These are phyloP conservation scores for Thalassaphorura encarpata DNA, from an alignment of 1,140 invertebrate genomes.

Conservation along the genomic window DNA sequence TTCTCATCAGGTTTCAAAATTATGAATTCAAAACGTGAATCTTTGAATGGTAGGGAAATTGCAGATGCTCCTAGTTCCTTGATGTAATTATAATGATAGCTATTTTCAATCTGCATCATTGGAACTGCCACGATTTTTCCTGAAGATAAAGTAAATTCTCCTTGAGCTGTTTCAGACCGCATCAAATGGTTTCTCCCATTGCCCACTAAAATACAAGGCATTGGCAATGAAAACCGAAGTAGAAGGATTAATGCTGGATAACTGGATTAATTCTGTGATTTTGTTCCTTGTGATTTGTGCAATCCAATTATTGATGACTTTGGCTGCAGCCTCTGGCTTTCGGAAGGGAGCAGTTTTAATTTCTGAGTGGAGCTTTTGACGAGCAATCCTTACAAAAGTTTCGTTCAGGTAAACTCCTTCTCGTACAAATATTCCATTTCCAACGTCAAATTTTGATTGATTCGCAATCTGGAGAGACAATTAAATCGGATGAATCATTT, in stretches of 20 bases:
- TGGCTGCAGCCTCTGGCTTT: neutral
- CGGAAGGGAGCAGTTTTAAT: conserved; percentile 1
- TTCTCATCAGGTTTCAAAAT: conserved; percentile 14
- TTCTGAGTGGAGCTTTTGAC: neutral
- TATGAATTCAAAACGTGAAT: conserved; percentile 17
- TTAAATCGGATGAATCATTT: neutral
- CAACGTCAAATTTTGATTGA: conserved; percentile 13
- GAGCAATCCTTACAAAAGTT: conserved; percentile 4
- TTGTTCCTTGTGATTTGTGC: neutral
- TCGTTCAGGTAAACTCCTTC: neutral
- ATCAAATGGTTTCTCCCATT: conserved; percentile 18
- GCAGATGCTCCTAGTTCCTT: conserved; percentile 10
- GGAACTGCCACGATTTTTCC: neutral
- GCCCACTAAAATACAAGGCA: conserved; percentile 16
- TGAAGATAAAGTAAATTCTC: neutral
- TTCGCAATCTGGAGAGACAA: neutral
- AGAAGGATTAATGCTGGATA: neutral
- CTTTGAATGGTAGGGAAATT: conserved; percentile 20
- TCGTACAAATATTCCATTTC: conserved; percentile 14
- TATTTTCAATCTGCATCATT: conserved; percentile 19
- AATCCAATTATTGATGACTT: conserved; percentile 16
- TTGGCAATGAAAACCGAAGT: conserved; percentile 11
- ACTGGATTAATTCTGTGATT: conserved; percentile 9
- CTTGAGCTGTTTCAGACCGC: neutral
- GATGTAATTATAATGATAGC: conserved; percentile 16